Percentiles rank a stretch among this genome's conserved stretches.
Evolutionary conservation across 2,888 invertebrate species (phyloP).

Genomic region (Fragum fragum): DNA sequence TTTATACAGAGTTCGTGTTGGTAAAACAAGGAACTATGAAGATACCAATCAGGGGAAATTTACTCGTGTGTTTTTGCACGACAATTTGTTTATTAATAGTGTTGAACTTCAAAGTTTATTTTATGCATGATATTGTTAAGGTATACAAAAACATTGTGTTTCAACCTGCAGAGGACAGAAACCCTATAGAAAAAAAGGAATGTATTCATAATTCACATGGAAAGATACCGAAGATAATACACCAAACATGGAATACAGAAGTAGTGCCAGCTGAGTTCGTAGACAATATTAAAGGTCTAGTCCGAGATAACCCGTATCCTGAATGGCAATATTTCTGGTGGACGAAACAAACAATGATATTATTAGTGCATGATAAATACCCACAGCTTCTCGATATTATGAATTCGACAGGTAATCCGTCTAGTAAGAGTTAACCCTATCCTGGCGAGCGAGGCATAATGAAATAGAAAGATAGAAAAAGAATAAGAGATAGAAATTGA

Average conservation of each 20-base stretch:
- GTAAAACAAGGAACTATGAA: too few relatives aligned
- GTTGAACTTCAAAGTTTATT: too few relatives aligned
- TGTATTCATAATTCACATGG: not conserved
- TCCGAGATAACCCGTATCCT: not conserved
- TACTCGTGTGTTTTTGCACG: too few relatives aligned
- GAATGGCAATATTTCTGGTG: not conserved
- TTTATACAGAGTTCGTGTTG: too few relatives aligned
- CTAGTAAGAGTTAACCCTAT: too few relatives aligned
- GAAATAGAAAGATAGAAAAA: not conserved
- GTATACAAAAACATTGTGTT: too few relatives aligned
- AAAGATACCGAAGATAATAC: not conserved
- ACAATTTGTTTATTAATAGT: too few relatives aligned
- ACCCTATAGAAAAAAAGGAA: too few relatives aligned
- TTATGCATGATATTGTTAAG: too few relatives aligned
- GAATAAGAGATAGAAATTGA: not conserved
- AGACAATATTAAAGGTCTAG: not conserved
- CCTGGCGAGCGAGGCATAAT: not conserved
- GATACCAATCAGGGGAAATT: too few relatives aligned
- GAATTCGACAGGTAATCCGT: constrained; percentile 7
- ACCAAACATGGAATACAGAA: not conserved
- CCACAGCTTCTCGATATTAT: not conserved
- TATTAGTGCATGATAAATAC: not conserved
- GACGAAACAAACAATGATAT: not conserved
- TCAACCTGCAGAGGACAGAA: too few relatives aligned
- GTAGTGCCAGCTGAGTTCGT: not conserved